Evolutionary conservation across 2,888 invertebrate genomes (phyloP).

Genomic region (Mimas tiliae): DNA sequence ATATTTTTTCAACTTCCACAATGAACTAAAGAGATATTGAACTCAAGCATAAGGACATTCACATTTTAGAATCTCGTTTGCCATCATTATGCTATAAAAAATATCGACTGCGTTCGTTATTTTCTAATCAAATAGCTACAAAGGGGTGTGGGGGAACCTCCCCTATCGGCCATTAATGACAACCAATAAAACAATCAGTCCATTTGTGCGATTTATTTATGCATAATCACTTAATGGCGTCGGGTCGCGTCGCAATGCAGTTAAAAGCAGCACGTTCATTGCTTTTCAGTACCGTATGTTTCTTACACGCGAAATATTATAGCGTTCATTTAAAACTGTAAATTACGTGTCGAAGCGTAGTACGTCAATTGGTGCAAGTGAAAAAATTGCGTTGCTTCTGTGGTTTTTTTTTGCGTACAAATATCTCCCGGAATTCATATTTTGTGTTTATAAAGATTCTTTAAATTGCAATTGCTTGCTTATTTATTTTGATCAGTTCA

Average conservation of each 20-base stretch:
- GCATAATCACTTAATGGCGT: neutral
- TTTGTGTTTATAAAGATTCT: no score
- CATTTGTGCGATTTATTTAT: neutral
- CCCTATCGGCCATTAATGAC: neutral
- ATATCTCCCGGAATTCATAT: no score
- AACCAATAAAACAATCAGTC: neutral
- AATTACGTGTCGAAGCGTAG: neutral
- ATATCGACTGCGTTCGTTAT: no score
- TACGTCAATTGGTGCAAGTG: neutral
- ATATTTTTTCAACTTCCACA: no score
- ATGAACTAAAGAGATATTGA: no score
- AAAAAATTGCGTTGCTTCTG: no score
- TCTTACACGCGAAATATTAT: neutral
- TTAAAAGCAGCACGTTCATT: neutral
- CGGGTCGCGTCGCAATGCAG: constrained; percentile 6
- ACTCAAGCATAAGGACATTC: no score
- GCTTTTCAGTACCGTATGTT: neutral
- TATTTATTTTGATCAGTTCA: no score
- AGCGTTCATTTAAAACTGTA: neutral
- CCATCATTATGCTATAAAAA: no score
- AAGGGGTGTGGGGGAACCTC: neutral
- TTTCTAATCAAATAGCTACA: neutral
- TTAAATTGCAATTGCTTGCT: no score
- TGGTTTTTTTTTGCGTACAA: no score
- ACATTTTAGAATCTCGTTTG: no score